Percentiles rank a stretch among this genome's conserved stretches.
These are phyloP conservation scores for Hipposideros larvatus DNA, from an alignment of 2,797 vertebrate species.

Conservation along the genomic window DNA sequence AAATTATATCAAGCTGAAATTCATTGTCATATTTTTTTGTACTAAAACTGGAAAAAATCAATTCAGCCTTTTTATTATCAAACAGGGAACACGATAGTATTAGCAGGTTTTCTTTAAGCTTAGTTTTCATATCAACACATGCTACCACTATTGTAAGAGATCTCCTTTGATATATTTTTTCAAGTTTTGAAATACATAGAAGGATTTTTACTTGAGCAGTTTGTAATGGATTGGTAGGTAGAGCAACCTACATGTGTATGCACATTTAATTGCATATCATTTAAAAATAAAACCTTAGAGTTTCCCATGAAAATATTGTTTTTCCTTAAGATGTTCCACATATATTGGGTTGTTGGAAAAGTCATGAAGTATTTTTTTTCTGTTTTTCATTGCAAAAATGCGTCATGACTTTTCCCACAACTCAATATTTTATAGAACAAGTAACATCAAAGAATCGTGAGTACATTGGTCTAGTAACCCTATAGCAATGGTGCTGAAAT, in stretches of 20 bases:
- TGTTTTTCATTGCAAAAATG: too few relatives aligned
- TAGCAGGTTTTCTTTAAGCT: background rate
- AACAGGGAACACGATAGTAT: background rate
- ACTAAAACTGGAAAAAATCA: slow-evolving; percentile 66
- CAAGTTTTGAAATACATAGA: background rate
- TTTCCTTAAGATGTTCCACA: background rate
- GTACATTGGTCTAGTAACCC: background rate
- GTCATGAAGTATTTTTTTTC: too few relatives aligned
- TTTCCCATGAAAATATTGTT: slow-evolving; percentile 34
- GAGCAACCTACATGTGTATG: background rate
- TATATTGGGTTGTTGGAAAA: background rate
- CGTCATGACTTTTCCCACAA: too few relatives aligned
- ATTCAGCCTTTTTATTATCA: slow-evolving; percentile 73
- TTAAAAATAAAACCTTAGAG: background rate
- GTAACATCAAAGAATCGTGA: background rate
- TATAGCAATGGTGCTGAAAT: slow-evolving; percentile 27
- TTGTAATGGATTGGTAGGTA: background rate
- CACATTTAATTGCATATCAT: background rate
- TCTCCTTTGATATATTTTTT: background rate
- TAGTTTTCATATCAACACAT: slow-evolving; percentile 31
- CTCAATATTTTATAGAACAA: background rate
- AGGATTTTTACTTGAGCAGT: background rate
- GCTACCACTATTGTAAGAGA: background rate
- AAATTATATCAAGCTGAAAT: slow-evolving; percentile 67
- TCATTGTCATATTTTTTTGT: slow-evolving; percentile 71